These are phyloP conservation scores for Colletes gigas DNA, from an alignment of 1,140 invertebrate species.

Conservation along the genomic window DNA sequence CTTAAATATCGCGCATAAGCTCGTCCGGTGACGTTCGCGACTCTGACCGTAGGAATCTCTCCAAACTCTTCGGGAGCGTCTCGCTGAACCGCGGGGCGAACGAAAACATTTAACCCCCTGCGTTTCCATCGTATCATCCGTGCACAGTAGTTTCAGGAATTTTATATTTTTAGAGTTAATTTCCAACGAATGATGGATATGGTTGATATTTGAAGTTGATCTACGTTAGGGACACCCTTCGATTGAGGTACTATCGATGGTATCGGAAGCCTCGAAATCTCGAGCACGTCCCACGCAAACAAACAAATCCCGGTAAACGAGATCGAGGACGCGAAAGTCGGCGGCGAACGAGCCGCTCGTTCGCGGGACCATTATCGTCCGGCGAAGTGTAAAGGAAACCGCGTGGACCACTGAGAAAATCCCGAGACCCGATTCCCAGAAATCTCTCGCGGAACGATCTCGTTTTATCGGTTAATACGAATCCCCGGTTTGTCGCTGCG, in stretches of 20 bases:
- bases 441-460: constrained; percentile 48
- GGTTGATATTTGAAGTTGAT: too few species aligned
- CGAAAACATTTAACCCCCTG: too few species aligned
- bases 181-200: too few species aligned
- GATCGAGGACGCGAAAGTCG: neutral
- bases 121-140: too few species aligned
- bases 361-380: neutral
- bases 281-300: neutral
- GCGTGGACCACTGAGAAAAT: constrained; percentile 10
- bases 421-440: constrained; percentile 24
- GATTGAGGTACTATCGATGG: too few species aligned
- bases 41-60: neutral
- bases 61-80: neutral
- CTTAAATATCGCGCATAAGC: constrained; percentile 40
- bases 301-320: neutral
- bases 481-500: constrained; percentile 50
- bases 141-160: too few species aligned
- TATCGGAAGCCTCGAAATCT: too few species aligned
- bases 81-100: too few species aligned
- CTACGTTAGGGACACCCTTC: too few species aligned
- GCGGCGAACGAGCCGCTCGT: neutral
- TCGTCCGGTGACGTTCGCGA: constrained; percentile 19
- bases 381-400: neutral
- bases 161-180: too few species aligned
- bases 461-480: constrained; percentile 58